Evolutionary conservation across 2,888 invertebrate genomes (phyloP), one percentile per base, ranked within the genome.

Genomic region (Gibbula magus): DNA sequence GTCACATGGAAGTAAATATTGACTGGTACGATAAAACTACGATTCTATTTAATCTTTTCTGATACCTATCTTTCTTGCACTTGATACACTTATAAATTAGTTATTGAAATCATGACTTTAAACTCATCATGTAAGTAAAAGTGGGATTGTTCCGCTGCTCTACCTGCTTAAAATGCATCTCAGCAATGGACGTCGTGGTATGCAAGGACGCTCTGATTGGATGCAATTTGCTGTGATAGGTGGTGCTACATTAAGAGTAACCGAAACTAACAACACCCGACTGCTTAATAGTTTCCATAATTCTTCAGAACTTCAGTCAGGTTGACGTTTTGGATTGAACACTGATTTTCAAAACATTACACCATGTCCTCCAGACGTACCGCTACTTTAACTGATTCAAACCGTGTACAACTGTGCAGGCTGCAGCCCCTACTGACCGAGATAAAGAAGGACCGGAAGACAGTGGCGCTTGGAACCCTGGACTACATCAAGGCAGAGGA

Each of bases 401-500:
- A 16, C 16, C 16, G 2, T 29, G 1, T 8, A 18, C 29, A 13
- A 32, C 7, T 25, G 54, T 81, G 1, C 80, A 90, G 90, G 90
- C 79, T 91, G 2, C 88, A 87, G 39, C 90, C 91, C 5, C 79
- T 91, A 75, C 80, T 91, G 54, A 82, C 86, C 1, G 89, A 89
- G 78, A 86, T 91, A 20, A 86, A 86, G 70, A 87, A 85, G 53
- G 83, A 91, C 80, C 77, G 87, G 13, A 84, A 83, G 56, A 89
- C 88, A 0, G 83, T 91, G 39, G 87, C 88, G 2, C 89, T 91
- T 88, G 83, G 89, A 16, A 87, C 86, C 25, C 82, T 91, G 22
- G 91, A 91, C 82, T 91, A 90, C 75, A 82, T 91, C n/a, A 29
- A 87, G 54, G 81, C 83, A 8, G 78, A 83, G 13, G 85, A 84